phyloP scores from a whole-genome alignment of 2,888 invertebrate species.

The Acanthosepion esculentum region DNA sequence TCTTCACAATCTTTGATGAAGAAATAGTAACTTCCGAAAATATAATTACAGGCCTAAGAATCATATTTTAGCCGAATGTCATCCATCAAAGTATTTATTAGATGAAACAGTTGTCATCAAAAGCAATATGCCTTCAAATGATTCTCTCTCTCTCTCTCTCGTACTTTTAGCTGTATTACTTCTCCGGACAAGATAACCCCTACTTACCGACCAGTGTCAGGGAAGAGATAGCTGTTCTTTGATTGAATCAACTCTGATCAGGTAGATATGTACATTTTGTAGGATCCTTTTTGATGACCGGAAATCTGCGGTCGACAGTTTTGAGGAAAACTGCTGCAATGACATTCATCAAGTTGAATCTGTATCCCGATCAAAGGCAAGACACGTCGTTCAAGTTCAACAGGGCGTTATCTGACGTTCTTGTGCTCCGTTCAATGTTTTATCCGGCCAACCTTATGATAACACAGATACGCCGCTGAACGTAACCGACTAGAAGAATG shows the following conservation, averaged over 20 bases:
- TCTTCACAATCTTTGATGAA: background rate
- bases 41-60: background rate
- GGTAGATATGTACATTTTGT: slow-evolving; percentile 33
- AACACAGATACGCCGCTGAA: background rate
- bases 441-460: slow-evolving; percentile 15
- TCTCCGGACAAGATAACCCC: background rate
- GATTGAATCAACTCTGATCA: slow-evolving; percentile 6
- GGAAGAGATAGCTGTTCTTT: background rate
- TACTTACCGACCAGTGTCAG: background rate
- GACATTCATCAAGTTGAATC: background rate
- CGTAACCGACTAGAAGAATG: background rate
- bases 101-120: slow-evolving; percentile 5
- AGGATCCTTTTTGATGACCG: background rate
- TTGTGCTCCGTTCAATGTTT: background rate
- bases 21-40: background rate
- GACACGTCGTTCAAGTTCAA: background rate
- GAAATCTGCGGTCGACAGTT: slow-evolving; percentile 33
- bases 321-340: background rate
- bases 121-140: background rate
- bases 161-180: background rate
- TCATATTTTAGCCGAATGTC: background rate
- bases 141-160: background rate
- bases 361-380: background rate
- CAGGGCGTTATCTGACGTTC: slow-evolving; percentile 6
- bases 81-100: slow-evolving; percentile 13